Base-by-base conservation (phyloP, 1,140 invertebrate genomes). In the Drosophila sturtevanti region DNA sequence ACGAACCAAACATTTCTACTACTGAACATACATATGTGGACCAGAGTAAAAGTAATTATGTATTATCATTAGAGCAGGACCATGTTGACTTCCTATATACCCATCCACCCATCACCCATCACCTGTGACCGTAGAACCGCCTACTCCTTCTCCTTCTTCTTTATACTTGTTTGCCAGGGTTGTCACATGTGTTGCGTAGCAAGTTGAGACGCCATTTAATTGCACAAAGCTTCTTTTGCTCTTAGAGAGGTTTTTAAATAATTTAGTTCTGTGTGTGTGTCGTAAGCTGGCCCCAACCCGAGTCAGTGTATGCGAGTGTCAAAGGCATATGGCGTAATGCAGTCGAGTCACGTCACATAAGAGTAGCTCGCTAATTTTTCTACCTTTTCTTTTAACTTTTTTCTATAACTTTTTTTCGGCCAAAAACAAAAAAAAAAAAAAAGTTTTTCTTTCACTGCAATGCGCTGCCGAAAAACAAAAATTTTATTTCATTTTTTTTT, bases 241-340 rank as follows among this genome's bases (percentile, higher is more conserved):
- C 76, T 87, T 89, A 79, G 79, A 63, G 76, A 72, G 68, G 68
- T 75, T 89, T 82, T 84, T 87, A 89, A 89, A 87, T 87, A 89
- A 89, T 87, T 87, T 71, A 87, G 84, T 89, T 87, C 14, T 34
- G 70, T 81, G 79, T 66, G 41, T 34, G 70, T 81, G 79, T 66
- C 72, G 62, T 81, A 71, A 79, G 68, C 34, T 72, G 69, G 54
- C 72, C n/a, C n/a, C n/a, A n/a, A n/a, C n/a, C n/a, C n/a, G n/a
- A n/a, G n/a, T n/a, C n/a, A n/a, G 52, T 58, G 31, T 22, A 65
- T 52, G 62, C 21, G 52, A 41, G 44, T 64, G 72, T 80, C 72
- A 73, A 76, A 68, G 77, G 63, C 81, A 85, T 72, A 72, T 80
- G 81, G 68, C 22, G 56, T 72, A 68, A 55, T 72, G 84, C 66